Conservation (phyloP, 2,113 vertebrate genomes). For the Passerina amoena region DNA sequence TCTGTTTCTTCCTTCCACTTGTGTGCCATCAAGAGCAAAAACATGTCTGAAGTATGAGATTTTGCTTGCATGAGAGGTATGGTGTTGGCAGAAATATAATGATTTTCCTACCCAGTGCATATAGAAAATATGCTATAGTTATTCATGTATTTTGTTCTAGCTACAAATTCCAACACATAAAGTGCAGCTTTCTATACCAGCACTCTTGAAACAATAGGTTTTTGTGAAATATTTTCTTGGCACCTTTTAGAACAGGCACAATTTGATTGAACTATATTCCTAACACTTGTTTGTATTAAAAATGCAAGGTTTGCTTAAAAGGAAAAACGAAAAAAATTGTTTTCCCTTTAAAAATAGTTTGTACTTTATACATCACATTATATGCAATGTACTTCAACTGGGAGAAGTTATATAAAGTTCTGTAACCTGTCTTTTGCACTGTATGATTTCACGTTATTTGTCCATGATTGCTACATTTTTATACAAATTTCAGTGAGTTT, state of each 20-base stretch:
- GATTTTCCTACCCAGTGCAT: background rate
- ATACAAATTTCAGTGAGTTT: slow-evolving; percentile 2
- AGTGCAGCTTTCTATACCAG: background rate
- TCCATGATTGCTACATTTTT: background rate
- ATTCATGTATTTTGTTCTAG: background rate
- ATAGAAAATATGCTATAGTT: background rate
- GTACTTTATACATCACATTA: background rate
- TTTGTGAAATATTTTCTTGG: background rate
- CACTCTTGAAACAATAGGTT: background rate
- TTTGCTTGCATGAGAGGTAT: background rate
- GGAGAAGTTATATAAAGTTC: background rate
- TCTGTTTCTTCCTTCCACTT: background rate
- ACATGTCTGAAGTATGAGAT: background rate
- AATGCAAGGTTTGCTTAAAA: background rate
- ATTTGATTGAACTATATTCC: background rate
- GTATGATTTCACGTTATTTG: background rate
- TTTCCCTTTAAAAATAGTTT: background rate
- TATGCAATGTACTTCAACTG: background rate
- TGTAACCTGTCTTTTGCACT: background rate
- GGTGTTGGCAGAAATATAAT: background rate
- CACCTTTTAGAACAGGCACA: background rate
- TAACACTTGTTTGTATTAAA: background rate
- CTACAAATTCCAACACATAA: accelerated
- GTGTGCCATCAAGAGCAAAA: background rate
- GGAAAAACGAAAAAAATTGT: background rate